Evolutionary conservation across 2,888 invertebrate species (phyloP).

Genomic region (Leucania comma): DNA sequence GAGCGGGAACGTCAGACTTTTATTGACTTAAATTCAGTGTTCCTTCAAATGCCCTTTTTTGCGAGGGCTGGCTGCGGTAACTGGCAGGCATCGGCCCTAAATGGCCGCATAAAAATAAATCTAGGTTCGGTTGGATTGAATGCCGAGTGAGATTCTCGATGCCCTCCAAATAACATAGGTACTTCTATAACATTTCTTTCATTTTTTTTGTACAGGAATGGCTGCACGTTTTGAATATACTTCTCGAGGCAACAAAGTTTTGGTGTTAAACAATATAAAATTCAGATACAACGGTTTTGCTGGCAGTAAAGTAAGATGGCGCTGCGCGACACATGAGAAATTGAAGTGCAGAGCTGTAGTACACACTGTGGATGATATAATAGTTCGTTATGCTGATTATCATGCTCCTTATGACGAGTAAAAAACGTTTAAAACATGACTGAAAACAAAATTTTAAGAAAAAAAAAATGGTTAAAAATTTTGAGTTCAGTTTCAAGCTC

Average conservation of each 20-base stretch:
- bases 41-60: no score
- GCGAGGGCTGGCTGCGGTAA: no score
- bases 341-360: slow-evolving; percentile 63
- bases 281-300: slow-evolving; percentile 58
- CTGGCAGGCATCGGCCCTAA: no score
- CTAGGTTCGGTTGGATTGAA: not conserved
- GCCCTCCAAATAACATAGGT: not conserved
- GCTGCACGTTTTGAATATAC: slow-evolving; percentile 44
- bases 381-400: slow-evolving; percentile 56
- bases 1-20: no score
- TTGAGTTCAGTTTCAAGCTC: no score
- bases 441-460: not conserved
- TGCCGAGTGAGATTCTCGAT: not conserved
- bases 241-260: slow-evolving; percentile 54
- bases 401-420: slow-evolving; percentile 49
- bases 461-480: not conserved
- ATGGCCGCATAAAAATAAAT: not conserved
- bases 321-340: slow-evolving; percentile 65
- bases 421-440: not conserved
- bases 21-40: no score
- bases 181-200: not conserved
- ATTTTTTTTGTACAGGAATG: not conserved
- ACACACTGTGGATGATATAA: slow-evolving; percentile 61
- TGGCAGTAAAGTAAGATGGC: slow-evolving; percentile 65
- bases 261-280: slow-evolving; percentile 55